phyloP scores from a whole-genome alignment of 2,113 vertebrate species.

The Prunella himalayana region DNA sequence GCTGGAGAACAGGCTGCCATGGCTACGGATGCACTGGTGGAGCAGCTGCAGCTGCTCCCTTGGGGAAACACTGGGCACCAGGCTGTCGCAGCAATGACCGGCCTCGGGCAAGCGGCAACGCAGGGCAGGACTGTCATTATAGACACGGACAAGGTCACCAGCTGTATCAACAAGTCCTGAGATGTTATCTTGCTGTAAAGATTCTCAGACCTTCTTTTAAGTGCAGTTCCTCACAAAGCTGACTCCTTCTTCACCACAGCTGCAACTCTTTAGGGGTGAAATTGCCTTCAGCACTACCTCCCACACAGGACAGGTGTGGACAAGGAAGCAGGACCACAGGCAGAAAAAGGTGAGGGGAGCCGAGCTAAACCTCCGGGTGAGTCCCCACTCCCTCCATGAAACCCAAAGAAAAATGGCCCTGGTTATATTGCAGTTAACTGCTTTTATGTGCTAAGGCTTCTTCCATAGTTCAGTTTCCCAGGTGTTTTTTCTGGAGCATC shows the following conservation, averaged over 20 bases:
- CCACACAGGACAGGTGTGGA: too few species aligned
- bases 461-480: neutral
- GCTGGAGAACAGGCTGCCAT: neutral
- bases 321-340: too few species aligned
- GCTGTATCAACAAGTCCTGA: too few species aligned
- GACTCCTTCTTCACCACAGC: too few species aligned
- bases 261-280: too few species aligned
- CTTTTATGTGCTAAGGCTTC: neutral
- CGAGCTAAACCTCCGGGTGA: too few species aligned
- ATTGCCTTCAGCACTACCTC: too few species aligned
- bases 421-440: neutral
- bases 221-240: too few species aligned
- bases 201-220: too few species aligned
- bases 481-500: neutral
- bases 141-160: too few species aligned
- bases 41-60: neutral
- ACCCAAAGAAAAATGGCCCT: neutral
- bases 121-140: neutral
- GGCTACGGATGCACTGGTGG: neutral
- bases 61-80: rapidly evolving
- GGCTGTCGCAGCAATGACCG: rapidly evolving
- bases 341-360: neutral
- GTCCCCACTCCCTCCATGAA: too few species aligned
- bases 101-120: neutral
- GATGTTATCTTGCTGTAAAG: too few species aligned